A percentile compares a stretch with the other conserved stretches of the same genome.
phyloP scores from a whole-genome alignment of 2,888 invertebrate species.

The Eupeodes latifasciatus region DNA sequence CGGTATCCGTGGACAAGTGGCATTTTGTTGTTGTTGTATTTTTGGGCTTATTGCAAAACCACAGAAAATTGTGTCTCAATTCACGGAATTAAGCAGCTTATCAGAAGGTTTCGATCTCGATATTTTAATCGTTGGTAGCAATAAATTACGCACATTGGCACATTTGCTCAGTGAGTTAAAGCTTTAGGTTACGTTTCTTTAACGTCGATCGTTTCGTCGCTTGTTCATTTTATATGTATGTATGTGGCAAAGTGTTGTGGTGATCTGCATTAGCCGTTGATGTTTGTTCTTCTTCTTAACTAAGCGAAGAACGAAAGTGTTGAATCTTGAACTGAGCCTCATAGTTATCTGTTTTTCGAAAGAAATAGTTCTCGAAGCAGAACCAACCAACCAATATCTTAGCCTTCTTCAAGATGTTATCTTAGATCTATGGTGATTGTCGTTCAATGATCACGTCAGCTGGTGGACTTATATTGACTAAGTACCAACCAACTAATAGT shows the following conservation, averaged over 20 bases:
- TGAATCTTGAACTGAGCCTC: not conserved
- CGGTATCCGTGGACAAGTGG: conserved; percentile 71
- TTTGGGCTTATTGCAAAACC: conserved; percentile 64
- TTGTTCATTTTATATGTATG: no score
- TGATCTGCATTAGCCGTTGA: conserved; percentile 59
- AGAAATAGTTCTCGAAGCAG: conserved; percentile 50
- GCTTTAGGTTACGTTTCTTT: conserved; percentile 42
- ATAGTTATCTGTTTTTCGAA: conserved; percentile 10
- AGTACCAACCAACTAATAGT: not conserved
- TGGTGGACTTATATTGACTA: conserved; percentile 1
- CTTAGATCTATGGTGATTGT: conserved; percentile 55
- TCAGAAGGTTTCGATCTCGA: conserved; percentile 73
- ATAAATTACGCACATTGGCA: conserved; percentile 77
- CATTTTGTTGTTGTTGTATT: conserved; percentile 36
- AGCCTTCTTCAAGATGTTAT: conserved; percentile 51
- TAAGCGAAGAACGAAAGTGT: conserved; percentile 19
- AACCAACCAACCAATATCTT: not conserved
- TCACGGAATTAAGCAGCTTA: conserved; percentile 77
- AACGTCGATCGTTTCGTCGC: conserved; percentile 6
- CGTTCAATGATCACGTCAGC: conserved; percentile 55
- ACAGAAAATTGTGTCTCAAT: conserved; percentile 78
- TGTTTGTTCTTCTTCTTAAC: conserved; percentile 44
- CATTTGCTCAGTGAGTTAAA: conserved; percentile 73
- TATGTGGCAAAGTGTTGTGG: conserved; percentile 9
- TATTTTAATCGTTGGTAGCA: conserved; percentile 76